These are phyloP conservation scores for Oreochromis aureus DNA, from an alignment of 2,113 vertebrate species.

Conservation along the genomic window DNA sequence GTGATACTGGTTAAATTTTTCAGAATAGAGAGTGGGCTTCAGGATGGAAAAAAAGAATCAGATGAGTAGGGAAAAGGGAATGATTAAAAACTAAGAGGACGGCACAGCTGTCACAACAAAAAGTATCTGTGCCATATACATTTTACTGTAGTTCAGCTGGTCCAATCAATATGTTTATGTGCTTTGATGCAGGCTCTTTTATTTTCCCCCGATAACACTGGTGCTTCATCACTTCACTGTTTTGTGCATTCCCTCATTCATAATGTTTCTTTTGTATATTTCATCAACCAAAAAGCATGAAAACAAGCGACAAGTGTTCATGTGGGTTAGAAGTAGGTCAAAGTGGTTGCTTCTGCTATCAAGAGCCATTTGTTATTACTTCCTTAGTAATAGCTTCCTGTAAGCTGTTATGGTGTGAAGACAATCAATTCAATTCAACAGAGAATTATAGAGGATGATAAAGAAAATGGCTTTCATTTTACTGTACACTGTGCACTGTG, in stretches of 20 bases:
- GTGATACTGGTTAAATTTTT: slow-evolving; percentile 17
- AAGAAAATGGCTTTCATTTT: background rate
- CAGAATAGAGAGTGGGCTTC: slow-evolving; percentile 1
- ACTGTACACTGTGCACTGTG: background rate
- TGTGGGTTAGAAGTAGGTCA: slow-evolving; percentile 27
- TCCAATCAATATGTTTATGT: background rate
- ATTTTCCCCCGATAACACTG: background rate
- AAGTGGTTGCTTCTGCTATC: background rate
- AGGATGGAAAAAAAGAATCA: background rate
- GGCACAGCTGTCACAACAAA: background rate
- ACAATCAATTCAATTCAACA: background rate
- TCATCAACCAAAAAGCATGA: background rate
- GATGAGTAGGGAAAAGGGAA: background rate
- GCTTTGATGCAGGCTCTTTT: background rate
- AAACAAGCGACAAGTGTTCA: background rate
- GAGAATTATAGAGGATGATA: background rate
- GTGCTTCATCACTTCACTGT: background rate
- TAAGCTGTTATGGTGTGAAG: background rate
- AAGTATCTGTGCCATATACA: background rate
- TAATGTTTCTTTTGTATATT: background rate
- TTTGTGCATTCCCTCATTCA: background rate
- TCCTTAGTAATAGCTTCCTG: background rate
- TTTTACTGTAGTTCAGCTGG: background rate
- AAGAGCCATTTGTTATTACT: background rate
- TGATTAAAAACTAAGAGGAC: background rate